phyloP scores from a whole-genome alignment of 2,888 invertebrate species.

The Mesorhabditis sp. region DNA sequence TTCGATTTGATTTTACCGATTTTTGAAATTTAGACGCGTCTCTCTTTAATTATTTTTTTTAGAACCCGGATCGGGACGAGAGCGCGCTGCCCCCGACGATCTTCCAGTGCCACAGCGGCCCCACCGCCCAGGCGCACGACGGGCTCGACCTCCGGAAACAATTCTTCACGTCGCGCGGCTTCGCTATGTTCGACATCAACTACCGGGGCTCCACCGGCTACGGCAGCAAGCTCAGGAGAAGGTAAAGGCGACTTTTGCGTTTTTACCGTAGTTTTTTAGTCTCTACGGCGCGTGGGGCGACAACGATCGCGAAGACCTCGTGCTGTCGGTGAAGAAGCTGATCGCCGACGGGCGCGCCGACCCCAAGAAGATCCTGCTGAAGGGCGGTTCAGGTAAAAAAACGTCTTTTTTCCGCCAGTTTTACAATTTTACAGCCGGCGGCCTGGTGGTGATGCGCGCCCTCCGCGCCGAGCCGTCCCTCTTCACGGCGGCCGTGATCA shows the following conservation, averaged over 20 bases:
- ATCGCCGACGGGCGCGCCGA: conserved; percentile 55
- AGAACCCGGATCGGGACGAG: background rate
- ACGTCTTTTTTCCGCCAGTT: background rate
- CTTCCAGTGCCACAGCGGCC: conserved; percentile 61
- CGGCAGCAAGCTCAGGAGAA: conserved; percentile 59
- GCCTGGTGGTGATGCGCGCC: conserved; percentile 40
- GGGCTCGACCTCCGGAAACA: conserved; percentile 58
- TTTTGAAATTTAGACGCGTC: too few species aligned
- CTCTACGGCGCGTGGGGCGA: conserved; percentile 58
- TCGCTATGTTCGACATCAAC: conserved; percentile 61
- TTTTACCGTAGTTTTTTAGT: conserved; percentile 26
- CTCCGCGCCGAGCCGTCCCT: conserved; percentile 40
- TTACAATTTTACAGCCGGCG: conserved; percentile 10
- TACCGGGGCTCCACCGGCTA: conserved; percentile 62
- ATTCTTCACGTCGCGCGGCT: conserved; percentile 55
- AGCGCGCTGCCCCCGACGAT: conserved; percentile 59
- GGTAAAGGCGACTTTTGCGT: conserved; percentile 31
- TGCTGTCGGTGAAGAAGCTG: conserved; percentile 58
- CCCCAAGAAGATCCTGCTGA: conserved; percentile 58
- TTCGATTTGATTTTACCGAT: too few species aligned
- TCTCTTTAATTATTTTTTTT: too few species aligned
- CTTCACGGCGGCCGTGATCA: conserved; percentile 60
- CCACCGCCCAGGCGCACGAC: conserved; percentile 56
- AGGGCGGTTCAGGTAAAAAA: conserved; percentile 59
- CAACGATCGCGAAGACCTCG: conserved; percentile 60